Conservation (phyloP, 2,797 vertebrate genomes). For the Pelochelys cantorii region DNA sequence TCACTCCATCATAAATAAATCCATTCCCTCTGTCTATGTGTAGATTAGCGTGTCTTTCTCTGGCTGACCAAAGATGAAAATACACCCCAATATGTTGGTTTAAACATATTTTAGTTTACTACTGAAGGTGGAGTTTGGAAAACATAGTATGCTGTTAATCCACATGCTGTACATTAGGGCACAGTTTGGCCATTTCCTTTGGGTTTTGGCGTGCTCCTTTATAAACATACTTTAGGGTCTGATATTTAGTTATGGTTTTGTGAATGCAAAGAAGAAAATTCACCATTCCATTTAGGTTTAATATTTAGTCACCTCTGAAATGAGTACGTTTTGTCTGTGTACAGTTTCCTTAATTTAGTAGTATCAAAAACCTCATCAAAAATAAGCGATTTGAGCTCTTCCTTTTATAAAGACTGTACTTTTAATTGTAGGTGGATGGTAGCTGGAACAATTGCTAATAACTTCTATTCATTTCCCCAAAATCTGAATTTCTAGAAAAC, state of each 20-base stretch:
- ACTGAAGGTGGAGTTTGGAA: accelerated
- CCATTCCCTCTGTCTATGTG: not conserved
- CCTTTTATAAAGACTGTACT: accelerated
- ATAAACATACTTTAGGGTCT: not conserved
- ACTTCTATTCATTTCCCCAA: no score
- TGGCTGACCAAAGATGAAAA: not conserved
- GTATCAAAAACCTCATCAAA: accelerated
- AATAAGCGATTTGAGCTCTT: accelerated
- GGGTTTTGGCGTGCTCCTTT: not conserved
- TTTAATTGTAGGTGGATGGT: accelerated
- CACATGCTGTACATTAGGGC: accelerated
- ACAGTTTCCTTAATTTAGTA: accelerated
- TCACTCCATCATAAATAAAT: no score
- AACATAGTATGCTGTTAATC: accelerated
- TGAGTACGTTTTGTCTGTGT: not conserved
- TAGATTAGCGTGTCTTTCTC: accelerated
- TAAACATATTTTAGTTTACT: accelerated
- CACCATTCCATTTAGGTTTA: not conserved
- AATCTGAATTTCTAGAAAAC: accelerated
- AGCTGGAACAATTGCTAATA: accelerated
- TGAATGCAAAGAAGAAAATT: not conserved
- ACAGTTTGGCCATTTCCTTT: not conserved
- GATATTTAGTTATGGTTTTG: not conserved
- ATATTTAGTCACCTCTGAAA: accelerated
- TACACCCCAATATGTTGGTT: accelerated